Conservation (phyloP, 1,140 invertebrate species). For the Ceratosolen solmsi region DNA sequence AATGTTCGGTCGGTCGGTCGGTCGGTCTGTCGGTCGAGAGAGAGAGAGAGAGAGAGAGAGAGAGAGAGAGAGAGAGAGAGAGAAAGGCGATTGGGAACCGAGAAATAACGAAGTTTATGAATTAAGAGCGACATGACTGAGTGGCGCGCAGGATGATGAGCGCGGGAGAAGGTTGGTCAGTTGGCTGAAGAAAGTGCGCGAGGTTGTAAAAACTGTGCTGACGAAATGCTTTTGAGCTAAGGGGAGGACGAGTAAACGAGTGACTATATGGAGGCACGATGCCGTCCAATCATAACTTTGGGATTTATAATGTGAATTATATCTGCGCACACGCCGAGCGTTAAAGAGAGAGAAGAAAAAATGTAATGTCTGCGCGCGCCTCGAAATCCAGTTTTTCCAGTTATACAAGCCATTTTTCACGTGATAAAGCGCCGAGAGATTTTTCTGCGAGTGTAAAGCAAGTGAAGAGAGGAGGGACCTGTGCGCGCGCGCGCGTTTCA, state of each 20-base stretch:
- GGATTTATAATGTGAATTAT: slow-evolving; percentile 8
- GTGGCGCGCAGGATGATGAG: too few species aligned
- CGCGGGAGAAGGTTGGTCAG: background rate
- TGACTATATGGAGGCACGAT: background rate
- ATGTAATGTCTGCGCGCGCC: background rate
- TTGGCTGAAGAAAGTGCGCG: slow-evolving; percentile 1
- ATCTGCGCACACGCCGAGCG: background rate
- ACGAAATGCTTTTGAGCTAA: background rate
- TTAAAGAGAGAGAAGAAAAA: background rate
- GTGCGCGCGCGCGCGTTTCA: background rate
- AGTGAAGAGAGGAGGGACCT: background rate
- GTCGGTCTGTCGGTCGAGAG: too few species aligned
- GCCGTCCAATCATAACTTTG: background rate
- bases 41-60: too few species aligned
- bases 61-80: too few species aligned
- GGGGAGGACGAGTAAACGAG: background rate
- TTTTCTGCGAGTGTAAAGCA: background rate
- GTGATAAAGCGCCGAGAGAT: background rate
- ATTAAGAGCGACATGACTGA: too few species aligned
- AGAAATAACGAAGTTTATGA: too few species aligned
- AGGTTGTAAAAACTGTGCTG: background rate
- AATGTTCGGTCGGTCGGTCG: too few species aligned
- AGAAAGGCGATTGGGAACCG: too few species aligned
- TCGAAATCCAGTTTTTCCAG: slow-evolving; percentile 22
- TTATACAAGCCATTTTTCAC: background rate